Conservation (phyloP, 2,797 vertebrate genomes). For the Typhlichthys subterraneus region DNA sequence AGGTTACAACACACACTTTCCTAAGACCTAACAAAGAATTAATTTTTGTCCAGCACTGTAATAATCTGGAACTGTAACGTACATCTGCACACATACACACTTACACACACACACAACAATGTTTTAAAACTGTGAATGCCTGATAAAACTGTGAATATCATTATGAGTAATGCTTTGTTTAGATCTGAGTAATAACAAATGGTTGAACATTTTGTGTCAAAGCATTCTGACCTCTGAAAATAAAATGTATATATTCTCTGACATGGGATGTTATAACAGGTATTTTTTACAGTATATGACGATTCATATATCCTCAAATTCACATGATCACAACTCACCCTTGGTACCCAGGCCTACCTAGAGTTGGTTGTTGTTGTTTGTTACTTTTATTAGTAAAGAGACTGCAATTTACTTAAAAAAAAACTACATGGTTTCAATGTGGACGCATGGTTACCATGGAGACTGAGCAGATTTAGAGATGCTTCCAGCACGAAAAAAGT, state of each 20-base stretch:
- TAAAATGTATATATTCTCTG: no score
- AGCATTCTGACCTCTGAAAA: no score
- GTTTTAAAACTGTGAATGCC: no score
- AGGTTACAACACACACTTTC: slow-evolving; percentile 33
- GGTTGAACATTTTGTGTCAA: no score
- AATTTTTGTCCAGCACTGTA: neutral
- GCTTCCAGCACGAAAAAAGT: slow-evolving; percentile 15
- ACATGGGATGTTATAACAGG: no score
- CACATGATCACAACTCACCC: slow-evolving; percentile 23
- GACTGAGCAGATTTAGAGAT: slow-evolving; percentile 38
- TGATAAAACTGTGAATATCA: no score
- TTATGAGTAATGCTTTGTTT: no score
- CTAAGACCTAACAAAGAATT: no score
- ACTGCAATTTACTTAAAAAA: neutral
- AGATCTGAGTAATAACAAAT: no score
- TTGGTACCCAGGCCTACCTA: neutral
- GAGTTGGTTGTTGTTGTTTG: neutral
- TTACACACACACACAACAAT: slow-evolving; percentile 48
- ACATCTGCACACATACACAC: slow-evolving; percentile 37
- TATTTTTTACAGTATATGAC: neutral
- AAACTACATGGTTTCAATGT: no score
- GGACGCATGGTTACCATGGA: slow-evolving; percentile 56
- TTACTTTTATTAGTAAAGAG: neutral
- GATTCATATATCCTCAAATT: slow-evolving; percentile 18
- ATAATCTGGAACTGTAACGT: slow-evolving; percentile 36